phyloP scores from a whole-genome alignment of 2,888 invertebrate genomes.

The Lutraria lutraria region DNA sequence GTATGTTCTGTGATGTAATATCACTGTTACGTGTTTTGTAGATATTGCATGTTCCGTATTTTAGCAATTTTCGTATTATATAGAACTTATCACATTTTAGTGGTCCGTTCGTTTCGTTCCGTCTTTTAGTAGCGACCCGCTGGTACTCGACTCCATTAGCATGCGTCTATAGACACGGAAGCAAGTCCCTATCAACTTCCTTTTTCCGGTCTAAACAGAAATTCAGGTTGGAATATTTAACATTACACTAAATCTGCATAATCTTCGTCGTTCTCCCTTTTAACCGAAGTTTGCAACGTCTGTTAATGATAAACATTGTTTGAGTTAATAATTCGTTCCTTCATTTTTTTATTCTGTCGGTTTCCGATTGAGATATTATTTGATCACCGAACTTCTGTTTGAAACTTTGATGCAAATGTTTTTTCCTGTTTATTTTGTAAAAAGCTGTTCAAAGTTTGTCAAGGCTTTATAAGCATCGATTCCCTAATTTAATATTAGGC shows the following conservation, averaged over 20 bases:
- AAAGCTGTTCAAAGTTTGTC: neutral
- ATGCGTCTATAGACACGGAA: neutral
- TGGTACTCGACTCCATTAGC: neutral
- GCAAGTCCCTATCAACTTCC: neutral
- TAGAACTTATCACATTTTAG: too few species aligned
- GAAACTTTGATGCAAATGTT: too few species aligned
- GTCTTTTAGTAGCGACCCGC: too few species aligned
- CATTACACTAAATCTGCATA: neutral
- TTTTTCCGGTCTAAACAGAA: slow-evolving; percentile 9
- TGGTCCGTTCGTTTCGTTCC: too few species aligned
- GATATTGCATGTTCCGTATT: too few species aligned
- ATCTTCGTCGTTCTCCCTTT: neutral
- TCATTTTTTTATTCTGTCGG: neutral
- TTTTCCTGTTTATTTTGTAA: neutral
- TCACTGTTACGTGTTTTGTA: too few species aligned
- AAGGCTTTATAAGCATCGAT: too few species aligned
- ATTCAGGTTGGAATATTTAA: slow-evolving; percentile 10
- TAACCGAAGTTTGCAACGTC: neutral
- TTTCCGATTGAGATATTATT: too few species aligned
- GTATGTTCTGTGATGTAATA: too few species aligned
- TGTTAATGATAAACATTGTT: neutral
- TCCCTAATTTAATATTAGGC: too few species aligned
- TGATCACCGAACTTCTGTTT: too few species aligned
- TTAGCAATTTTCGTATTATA: too few species aligned
- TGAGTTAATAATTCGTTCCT: neutral